Percentiles rank a stretch among this genome's conserved stretches.
These are phyloP conservation scores for Corbicula japonica DNA, from an alignment of 2,888 invertebrate species.

Conservation along the genomic window DNA sequence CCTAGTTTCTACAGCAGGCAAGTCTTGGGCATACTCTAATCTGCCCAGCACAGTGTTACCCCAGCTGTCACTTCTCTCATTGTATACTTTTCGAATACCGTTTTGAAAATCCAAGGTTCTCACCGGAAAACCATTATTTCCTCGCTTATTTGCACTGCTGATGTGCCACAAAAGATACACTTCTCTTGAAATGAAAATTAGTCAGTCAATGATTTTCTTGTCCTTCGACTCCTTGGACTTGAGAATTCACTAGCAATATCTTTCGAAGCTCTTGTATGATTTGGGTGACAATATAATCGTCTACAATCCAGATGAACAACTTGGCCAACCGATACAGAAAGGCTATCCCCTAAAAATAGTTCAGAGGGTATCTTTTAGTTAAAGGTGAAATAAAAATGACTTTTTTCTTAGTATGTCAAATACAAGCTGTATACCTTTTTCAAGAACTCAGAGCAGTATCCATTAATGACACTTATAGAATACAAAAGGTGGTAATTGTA, in stretches of 20 bases:
- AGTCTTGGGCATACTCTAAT: too few species aligned
- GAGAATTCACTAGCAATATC: neutral
- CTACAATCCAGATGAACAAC: neutral
- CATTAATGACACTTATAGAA: too few species aligned
- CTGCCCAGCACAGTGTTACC: too few species aligned
- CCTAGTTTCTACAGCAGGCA: too few species aligned
- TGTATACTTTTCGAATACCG: neutral
- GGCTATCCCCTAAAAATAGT: neutral
- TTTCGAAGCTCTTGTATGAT: neutral
- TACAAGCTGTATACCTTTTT: too few species aligned
- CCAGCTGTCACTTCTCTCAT: too few species aligned
- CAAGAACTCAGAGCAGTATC: too few species aligned
- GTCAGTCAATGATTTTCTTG: too few species aligned
- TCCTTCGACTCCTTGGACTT: neutral
- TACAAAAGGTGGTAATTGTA: too few species aligned
- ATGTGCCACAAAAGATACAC: neutral
- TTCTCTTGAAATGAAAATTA: neutral
- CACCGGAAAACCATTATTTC: neutral
- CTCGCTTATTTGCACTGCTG: neutral
- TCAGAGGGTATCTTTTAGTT: too few species aligned
- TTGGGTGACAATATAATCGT: neutral
- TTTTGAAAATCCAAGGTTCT: neutral
- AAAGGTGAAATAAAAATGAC: too few species aligned
- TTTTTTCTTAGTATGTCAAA: too few species aligned
- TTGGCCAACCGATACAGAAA: neutral